These are phyloP conservation scores for Pseudochaenichthys georgianus DNA, from an alignment of 2,797 vertebrate species.

Conservation along the genomic window DNA sequence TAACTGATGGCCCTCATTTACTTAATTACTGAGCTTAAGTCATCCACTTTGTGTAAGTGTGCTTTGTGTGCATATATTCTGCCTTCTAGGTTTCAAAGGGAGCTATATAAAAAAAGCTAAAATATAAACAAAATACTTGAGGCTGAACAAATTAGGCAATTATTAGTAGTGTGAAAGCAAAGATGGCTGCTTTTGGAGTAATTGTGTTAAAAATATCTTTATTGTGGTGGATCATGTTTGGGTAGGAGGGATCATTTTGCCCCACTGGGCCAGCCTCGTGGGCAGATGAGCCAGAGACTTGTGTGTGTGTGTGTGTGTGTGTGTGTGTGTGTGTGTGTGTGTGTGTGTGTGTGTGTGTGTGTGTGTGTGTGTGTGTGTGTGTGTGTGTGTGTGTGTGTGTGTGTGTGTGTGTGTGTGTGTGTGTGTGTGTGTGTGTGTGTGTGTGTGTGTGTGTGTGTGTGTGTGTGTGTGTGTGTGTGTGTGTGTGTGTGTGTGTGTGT, in stretches of 20 bases:
- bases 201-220: conserved; percentile 87
- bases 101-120: conserved; percentile 26
- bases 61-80: conserved; percentile 55
- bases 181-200: conserved; percentile 73
- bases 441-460: no score
- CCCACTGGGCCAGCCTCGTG: conserved; percentile 81
- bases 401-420: no score
- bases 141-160: conserved; percentile 40
- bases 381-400: no score
- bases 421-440: no score
- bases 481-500: no score
- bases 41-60: conserved; percentile 58
- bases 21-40: conserved; percentile 67
- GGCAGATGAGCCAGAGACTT: conserved; percentile 73
- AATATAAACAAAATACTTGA: conserved; percentile 28
- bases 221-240: conserved; percentile 86
- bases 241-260: conserved; percentile 85
- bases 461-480: no score
- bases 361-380: no score
- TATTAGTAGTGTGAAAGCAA: conserved; percentile 56
- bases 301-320: conserved; percentile 35
- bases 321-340: no score
- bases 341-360: no score
- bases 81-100: conserved; percentile 55
- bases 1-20: conserved; percentile 61